Evolutionary conservation across 2,888 invertebrate genomes (phyloP).

Genomic region (Drosophila niveifrons): DNA sequence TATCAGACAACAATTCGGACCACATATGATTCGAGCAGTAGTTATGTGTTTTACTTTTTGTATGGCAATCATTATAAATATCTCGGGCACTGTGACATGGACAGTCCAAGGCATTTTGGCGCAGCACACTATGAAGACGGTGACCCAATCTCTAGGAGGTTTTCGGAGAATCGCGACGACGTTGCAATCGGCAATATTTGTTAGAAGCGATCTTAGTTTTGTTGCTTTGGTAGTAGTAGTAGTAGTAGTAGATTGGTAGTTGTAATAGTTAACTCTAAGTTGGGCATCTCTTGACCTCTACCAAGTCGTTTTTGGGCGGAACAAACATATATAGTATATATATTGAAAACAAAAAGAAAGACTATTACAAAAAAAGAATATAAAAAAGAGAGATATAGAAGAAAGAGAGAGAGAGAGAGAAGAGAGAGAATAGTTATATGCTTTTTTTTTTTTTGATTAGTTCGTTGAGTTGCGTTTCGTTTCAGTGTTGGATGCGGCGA

Average conservation of each 20-base stretch:
- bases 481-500: constrained; percentile 61
- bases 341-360: constrained; percentile 45
- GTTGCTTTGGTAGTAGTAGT: constrained; percentile 40
- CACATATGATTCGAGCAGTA: constrained; percentile 7
- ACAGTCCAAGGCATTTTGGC: constrained; percentile 39
- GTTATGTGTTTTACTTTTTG: constrained; percentile 17
- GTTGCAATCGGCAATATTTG: constrained; percentile 47
- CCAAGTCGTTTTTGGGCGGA: constrained; percentile 59
- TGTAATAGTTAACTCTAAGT: constrained; percentile 50
- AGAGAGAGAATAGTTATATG: constrained; percentile 77
- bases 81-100: constrained; percentile 9
- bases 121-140: constrained; percentile 48
- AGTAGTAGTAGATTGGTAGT: constrained; percentile 37
- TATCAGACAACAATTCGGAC: constrained; percentile 18
- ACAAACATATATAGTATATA: constrained; percentile 55
- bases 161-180: constrained; percentile 32
- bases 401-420: constrained; percentile 63
- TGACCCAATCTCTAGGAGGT: constrained; percentile 26
- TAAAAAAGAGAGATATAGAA: constrained; percentile 72
- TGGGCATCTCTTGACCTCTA: constrained; percentile 67
- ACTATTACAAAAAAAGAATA: constrained; percentile 67
- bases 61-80: constrained; percentile 28
- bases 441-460: constrained; percentile 68
- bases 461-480: constrained; percentile 43
- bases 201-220: constrained; percentile 49